phyloP scores from a whole-genome alignment of 2,888 invertebrate species.

The Lycophotia porphyrea region DNA sequence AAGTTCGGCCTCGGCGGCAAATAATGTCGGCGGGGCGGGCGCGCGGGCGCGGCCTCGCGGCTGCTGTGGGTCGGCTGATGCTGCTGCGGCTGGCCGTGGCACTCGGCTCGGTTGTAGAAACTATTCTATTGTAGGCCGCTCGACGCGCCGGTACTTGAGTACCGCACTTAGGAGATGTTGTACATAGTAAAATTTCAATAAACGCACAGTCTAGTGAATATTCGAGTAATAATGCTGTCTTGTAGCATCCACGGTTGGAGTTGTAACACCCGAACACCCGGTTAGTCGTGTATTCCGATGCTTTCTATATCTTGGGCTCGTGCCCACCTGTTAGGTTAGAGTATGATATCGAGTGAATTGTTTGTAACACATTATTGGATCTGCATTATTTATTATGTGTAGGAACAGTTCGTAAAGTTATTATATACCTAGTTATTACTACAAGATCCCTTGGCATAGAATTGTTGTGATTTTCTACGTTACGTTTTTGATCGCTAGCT shows the following conservation, averaged over 20 bases:
- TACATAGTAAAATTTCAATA: constrained; percentile 88
- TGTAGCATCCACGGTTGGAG: constrained; percentile 84
- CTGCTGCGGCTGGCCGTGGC: constrained; percentile 69
- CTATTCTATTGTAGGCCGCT: constrained; percentile 79
- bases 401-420: constrained; percentile 78
- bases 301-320: constrained; percentile 83
- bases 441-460: constrained; percentile 78
- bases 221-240: constrained; percentile 88
- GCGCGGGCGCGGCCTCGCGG: constrained; percentile 76
- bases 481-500: constrained; percentile 84
- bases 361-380: constrained; percentile 80
- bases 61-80: constrained; percentile 60
- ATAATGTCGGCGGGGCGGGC: constrained; percentile 85
- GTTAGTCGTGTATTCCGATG: constrained; percentile 83
- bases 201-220: constrained; percentile 90
- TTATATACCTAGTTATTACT: constrained; percentile 79
- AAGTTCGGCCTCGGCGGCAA: constrained; percentile 96
- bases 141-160: constrained; percentile 75
- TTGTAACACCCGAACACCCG: constrained; percentile 77
- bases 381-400: constrained; percentile 80
- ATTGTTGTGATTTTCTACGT: constrained; percentile 80
- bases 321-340: constrained; percentile 85
- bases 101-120: constrained; percentile 75
- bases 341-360: constrained; percentile 78
- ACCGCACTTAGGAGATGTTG: constrained; percentile 81